Conservation (phyloP, 2,888 invertebrate genomes). For the Acholoe squamosa region DNA sequence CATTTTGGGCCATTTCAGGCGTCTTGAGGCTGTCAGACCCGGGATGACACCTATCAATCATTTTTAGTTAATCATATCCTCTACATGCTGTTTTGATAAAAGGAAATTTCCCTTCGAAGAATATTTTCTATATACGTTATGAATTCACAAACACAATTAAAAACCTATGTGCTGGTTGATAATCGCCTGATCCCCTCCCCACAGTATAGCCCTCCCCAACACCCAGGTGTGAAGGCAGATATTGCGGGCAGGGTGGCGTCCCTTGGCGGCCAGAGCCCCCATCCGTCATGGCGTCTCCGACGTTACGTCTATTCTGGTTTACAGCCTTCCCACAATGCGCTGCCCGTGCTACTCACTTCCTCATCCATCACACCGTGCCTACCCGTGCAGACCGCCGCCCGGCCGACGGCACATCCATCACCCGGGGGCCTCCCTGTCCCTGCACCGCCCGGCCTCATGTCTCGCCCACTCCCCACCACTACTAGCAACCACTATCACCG, state of each 20-base stretch:
- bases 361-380: conserved; percentile 34
- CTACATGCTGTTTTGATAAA: too few relatives aligned
- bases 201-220: not conserved
- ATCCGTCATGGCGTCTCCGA: conserved; percentile 29
- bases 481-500: not conserved
- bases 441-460: not conserved
- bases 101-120: too few relatives aligned
- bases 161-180: not conserved
- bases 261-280: not conserved
- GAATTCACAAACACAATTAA: too few relatives aligned
- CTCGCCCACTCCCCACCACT: not conserved
- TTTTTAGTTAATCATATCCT: too few relatives aligned
- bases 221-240: conserved; percentile 46
- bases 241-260: conserved; percentile 43
- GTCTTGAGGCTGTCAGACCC: too few relatives aligned
- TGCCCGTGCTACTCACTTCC: conserved; percentile 43
- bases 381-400: conserved; percentile 23
- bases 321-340: conserved; percentile 50
- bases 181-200: not conserved
- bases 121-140: too few relatives aligned
- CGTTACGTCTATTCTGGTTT: conserved; percentile 33
- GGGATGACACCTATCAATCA: too few relatives aligned
- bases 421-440: not conserved
- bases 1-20: too few relatives aligned
- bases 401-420: not conserved